Base-by-base conservation (phyloP, 2,113 vertebrate genomes). In the Diphyllodes magnificus region DNA sequence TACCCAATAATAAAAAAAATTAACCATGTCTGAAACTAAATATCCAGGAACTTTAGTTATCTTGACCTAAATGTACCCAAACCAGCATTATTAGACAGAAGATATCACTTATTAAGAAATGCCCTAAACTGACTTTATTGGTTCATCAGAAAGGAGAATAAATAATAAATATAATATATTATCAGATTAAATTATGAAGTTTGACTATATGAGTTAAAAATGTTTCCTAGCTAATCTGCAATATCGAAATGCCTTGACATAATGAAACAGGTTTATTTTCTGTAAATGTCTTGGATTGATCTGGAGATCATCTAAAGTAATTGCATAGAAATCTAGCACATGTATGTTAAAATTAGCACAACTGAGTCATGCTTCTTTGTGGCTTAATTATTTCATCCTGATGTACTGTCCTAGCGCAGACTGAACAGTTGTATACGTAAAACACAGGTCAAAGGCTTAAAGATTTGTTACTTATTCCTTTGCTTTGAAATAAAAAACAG, bases 341-440 rank as follows among this genome's bases (percentile, higher is more conserved):
- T 7, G 1, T 57, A 72, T 56, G 9, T 20, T 59, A 92, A 89
- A 95, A 37, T 3, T 4, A 69, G 15, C 15, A 60, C 0, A 0
- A 68, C 4, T 68, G 57, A 71, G 7, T 60, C 21, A 78, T 13
- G 11, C 1, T 57, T 92, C 40, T 77, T 69, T 61, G 28, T 31
- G 53, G n/a, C 14, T 78, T 59, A n/a, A 57, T 69, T 75, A 81
- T 50, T 88, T 76, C 28, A 70, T 44, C 23, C 40, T 81, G n/a
- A 68, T 24, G 3, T 47, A 63, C 9, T 75, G 23, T 8, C 24
- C 25, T 16, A 54, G 15, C 6, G 1, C 7, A 78, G 19, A 65
- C 4, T 42, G 24, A 84, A 54, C 4, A 75, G 7, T 0, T 60
- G 12, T 17, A 50, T 33, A 63, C 53, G 21, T 23, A 63, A 82